Evolutionary conservation across 2,888 invertebrate genomes (phyloP), one percentile per base, ranked within the genome.

Genomic region (Spilarctia lutea): DNA sequence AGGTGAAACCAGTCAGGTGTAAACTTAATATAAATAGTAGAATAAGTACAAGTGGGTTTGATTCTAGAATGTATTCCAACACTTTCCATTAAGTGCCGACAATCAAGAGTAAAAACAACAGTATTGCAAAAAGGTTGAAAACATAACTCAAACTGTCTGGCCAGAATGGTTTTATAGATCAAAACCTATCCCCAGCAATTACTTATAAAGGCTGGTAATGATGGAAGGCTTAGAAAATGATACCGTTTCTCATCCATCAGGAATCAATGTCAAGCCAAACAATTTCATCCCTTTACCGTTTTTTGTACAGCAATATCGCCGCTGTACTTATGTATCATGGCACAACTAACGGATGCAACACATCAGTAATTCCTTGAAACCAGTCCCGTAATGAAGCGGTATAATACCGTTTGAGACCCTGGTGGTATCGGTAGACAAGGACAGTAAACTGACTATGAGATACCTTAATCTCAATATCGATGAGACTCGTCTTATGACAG

Each of bases 361-460:
- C 69, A 30, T 42, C 42, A 42, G 20, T 20, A 39, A 56, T 82
- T 78, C 84, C 66, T 73, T 73, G 82, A 83, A 82, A 75, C 71
- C 45, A 18, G 52, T 39, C 83, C 79, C 76, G 24, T 39, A 13
- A 66, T 73, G 39, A 72, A 82, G 74, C 84, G 84, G 79, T 81
- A 77, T 63, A 65, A 11, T 79, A 83, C 84, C 75, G 81, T 77
- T 83, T n/a, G 45, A 45, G 71, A 16, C 72, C 63, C 63, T 63
- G 7, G 63, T 30, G 63, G 3, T 63, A 63, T 18, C 18, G 18
- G 18, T 63, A 63, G 6, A 63, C 27, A 63, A 30, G 60, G 60
- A 63, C 60, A 30, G 60, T 63, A 63, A 30, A 27, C 1, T 27
- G 60, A 63, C 16, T 63, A 63, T 27, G 7, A 63, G 60, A 13